Evolutionary conservation across 2,888 invertebrate species (phyloP).

Genomic region (Barypeithes pellucidus): DNA sequence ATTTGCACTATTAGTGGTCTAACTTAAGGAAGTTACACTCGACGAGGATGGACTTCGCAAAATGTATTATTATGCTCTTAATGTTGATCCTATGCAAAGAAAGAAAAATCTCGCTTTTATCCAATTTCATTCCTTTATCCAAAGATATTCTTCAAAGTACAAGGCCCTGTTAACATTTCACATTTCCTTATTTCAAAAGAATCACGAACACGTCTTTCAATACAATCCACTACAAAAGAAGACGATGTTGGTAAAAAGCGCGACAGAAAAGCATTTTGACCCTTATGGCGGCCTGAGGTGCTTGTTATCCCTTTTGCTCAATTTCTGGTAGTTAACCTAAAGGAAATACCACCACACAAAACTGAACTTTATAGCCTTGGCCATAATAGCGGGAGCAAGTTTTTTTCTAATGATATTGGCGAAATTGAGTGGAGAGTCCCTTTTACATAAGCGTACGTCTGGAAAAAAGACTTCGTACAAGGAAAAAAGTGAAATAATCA

Average conservation of each 20-base stretch:
- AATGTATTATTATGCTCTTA: too few species aligned
- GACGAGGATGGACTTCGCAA: too few species aligned
- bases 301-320: conserved; percentile 62
- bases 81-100: too few species aligned
- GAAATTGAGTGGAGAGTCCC: conserved; percentile 19
- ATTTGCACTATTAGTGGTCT: too few species aligned
- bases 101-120: too few species aligned
- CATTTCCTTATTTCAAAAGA: conserved; percentile 9
- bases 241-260: conserved; percentile 64
- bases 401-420: conserved; percentile 36
- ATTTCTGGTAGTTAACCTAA: conserved; percentile 67
- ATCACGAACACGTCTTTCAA: conserved; percentile 26
- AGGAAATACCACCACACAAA: conserved; percentile 35
- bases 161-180: background rate
- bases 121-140: background rate
- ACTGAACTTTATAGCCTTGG: conserved; percentile 30
- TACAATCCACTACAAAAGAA: conserved; percentile 33
- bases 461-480: background rate
- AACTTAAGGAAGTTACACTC: too few species aligned
- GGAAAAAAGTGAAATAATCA: too few species aligned
- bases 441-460: conserved; percentile 18
- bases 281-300: conserved; percentile 62
- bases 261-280: conserved; percentile 68
- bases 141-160: background rate
- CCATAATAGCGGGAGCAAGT: conserved; percentile 25